These are phyloP conservation scores for Heliconius ismenius DNA, from an alignment of 2,888 invertebrate species.

Conservation along the genomic window DNA sequence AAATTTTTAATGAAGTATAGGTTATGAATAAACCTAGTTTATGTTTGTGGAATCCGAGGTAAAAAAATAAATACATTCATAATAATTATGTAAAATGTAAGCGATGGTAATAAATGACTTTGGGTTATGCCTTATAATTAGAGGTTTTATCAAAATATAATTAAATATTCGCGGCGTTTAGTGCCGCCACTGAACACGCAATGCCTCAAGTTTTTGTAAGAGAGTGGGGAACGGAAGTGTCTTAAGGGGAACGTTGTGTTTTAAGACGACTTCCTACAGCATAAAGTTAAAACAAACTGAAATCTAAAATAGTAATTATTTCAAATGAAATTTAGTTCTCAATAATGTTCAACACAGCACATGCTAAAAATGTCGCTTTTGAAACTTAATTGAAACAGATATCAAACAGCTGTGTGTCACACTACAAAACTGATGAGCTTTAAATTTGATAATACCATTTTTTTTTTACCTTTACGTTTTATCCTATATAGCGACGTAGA, in stretches of 20 bases:
- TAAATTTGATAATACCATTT: background rate
- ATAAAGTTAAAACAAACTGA: too few relatives aligned
- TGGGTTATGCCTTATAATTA: background rate
- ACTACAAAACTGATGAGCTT: background rate
- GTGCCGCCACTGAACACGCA: too few relatives aligned
- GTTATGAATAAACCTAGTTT: conserved; percentile 10
- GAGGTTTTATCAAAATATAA: background rate
- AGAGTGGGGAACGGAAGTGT: too few relatives aligned
- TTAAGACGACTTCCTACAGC: too few relatives aligned
- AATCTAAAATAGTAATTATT: background rate
- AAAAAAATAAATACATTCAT: background rate
- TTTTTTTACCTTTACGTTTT: background rate
- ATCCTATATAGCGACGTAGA: background rate
- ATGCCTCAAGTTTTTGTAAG: too few relatives aligned
- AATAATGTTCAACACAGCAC: background rate
- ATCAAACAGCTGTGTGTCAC: background rate
- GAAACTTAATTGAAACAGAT: background rate
- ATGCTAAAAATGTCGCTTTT: background rate
- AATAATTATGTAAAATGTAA: background rate
- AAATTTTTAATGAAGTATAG: conserved; percentile 50
- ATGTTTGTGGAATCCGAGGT: background rate
- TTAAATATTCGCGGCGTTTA: background rate
- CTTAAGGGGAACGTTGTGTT: too few relatives aligned
- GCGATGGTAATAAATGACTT: background rate
- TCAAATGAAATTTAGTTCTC: background rate